phyloP scores from a whole-genome alignment of 2,888 invertebrate species.

The Eilema griseolum region DNA sequence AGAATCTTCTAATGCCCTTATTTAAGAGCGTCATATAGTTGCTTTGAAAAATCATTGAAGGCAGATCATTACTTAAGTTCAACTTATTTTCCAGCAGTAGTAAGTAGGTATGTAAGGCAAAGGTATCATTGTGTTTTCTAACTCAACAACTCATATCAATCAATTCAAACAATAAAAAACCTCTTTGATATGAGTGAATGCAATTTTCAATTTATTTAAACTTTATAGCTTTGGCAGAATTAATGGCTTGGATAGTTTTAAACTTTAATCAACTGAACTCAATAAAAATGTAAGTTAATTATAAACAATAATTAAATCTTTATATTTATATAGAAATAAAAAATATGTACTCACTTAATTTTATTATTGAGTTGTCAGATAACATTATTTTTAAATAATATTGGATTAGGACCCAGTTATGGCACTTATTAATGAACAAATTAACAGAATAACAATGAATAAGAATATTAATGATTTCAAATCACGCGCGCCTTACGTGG shows the following conservation, averaged over 20 bases:
- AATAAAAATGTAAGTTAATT: neutral
- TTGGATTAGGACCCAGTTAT: neutral
- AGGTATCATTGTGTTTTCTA: neutral
- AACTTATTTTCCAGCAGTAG: neutral
- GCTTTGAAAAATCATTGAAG: no score
- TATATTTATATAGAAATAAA: no score
- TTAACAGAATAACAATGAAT: neutral
- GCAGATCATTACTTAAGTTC: neutral
- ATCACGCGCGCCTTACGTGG: constrained; percentile 54
- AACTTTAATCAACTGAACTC: neutral
- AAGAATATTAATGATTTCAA: constrained; percentile 42
- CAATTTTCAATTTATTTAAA: neutral
- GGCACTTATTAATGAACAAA: neutral
- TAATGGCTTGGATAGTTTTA: neutral
- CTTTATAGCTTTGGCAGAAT: neutral
- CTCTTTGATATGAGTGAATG: neutral
- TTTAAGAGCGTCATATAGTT: no score
- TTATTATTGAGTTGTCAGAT: neutral
- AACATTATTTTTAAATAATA: neutral
- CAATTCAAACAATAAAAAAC: neutral
- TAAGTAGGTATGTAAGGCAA: no score
- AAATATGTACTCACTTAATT: no score
- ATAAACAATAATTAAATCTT: no score
- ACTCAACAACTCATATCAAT: neutral
- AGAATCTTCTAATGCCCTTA: no score